phyloP scores from a whole-genome alignment of 2,113 vertebrate species.

The Antechinus flavipes region DNA sequence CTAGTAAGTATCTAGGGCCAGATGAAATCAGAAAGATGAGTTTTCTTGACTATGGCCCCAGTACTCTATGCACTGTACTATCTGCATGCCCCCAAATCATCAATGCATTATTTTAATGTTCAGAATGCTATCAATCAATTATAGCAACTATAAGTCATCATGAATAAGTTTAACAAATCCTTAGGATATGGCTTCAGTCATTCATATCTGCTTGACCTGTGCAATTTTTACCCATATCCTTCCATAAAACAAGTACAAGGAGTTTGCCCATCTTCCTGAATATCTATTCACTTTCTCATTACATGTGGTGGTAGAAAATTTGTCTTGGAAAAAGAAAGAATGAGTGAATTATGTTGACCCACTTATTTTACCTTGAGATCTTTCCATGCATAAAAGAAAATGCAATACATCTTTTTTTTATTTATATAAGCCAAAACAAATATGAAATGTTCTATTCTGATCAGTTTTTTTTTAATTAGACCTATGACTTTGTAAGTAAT shows the following conservation, averaged over 20 bases:
- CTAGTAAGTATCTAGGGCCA: not conserved
- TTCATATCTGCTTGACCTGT: not conserved
- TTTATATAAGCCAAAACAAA: not conserved
- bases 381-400: not conserved
- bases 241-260: not conserved
- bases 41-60: not conserved
- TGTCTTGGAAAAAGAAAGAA: not conserved
- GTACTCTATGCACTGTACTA: not conserved
- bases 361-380: not conserved
- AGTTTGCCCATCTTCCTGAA: not conserved
- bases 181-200: slow-evolving; percentile 12
- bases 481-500: not conserved
- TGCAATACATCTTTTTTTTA: not conserved
- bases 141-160: slow-evolving; percentile 32
- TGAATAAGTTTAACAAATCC: not conserved
- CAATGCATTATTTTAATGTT: slow-evolving; percentile 34
- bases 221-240: not conserved
- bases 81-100: not conserved
- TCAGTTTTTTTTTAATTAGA: slow-evolving; percentile 7
- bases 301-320: not conserved
- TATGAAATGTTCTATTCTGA: not conserved
- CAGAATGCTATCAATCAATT: slow-evolving; percentile 30
- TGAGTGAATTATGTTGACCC: not conserved
- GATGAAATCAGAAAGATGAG: not conserved
- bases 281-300: not conserved